Evolutionary conservation across 1,140 invertebrate genomes (phyloP).

Genomic region (Nasonia giraulti): DNA sequence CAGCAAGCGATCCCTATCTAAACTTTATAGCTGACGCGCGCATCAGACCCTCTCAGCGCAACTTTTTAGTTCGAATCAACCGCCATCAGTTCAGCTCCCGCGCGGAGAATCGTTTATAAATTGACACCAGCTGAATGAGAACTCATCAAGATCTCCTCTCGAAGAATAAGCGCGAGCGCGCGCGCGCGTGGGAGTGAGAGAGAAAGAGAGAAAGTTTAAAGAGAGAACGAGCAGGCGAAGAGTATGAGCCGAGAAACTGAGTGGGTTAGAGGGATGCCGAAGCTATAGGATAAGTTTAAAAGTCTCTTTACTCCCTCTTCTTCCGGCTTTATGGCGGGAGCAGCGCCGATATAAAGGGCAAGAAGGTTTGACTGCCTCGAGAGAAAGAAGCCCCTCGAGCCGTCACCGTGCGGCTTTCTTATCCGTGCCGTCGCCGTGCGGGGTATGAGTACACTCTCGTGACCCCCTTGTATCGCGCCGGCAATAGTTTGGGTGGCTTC

Average conservation of each 20-base stretch:
- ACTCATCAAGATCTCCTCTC: not conserved
- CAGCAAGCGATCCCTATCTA: not conserved
- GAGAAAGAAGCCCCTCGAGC: constrained; percentile 8
- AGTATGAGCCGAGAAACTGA: too few species aligned
- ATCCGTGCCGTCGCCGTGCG: not conserved
- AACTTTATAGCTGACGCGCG: not conserved
- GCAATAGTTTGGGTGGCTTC: constrained; percentile 22
- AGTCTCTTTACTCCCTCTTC: constrained; percentile 29
- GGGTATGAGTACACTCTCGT: not conserved
- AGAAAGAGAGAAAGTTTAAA: not conserved
- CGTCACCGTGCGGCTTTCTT: not conserved
- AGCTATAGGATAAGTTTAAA: constrained; percentile 20
- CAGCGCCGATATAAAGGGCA: not conserved
- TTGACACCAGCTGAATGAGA: constrained; percentile 14
- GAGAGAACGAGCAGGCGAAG: not conserved
- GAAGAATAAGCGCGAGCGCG: not conserved
- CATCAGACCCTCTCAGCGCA: not conserved
- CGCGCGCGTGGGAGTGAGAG: not conserved
- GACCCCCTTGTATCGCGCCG: constrained; percentile 21
- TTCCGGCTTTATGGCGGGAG: not conserved
- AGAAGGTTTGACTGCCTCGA: constrained; percentile 24
- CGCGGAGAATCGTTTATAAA: constrained; percentile 13
- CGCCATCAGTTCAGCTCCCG: not conserved
- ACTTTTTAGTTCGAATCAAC: not conserved
- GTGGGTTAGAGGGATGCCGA: not conserved